A percentile compares a stretch with the other conserved stretches of the same genome.
These are phyloP conservation scores for Triops cancriformis DNA, from an alignment of 1,140 invertebrate species.

Conservation along the genomic window DNA sequence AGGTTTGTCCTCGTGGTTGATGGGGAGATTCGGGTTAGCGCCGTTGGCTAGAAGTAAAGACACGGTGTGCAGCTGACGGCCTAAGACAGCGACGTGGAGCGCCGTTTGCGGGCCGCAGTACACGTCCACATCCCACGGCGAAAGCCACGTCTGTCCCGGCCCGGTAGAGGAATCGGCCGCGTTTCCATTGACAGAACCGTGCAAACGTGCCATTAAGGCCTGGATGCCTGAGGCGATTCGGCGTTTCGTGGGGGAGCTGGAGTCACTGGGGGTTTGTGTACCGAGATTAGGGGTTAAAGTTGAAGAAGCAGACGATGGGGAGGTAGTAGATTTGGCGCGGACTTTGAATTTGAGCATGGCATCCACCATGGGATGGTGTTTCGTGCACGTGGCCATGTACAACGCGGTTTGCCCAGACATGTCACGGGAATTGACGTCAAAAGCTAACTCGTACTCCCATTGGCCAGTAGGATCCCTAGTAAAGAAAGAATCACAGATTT, in stretches of 20 bases:
- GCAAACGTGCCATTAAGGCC: constrained; percentile 72
- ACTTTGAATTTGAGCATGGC: constrained; percentile 64
- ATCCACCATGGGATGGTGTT: constrained; percentile 71
- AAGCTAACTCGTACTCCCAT: constrained; percentile 76
- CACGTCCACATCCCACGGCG: constrained; percentile 62
- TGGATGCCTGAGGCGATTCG: constrained; percentile 79
- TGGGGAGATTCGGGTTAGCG: constrained; percentile 58
- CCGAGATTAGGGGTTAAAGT: neutral
- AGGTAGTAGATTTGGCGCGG: constrained; percentile 42
- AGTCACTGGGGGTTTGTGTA: constrained; percentile 25
- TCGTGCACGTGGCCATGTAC: constrained; percentile 75
- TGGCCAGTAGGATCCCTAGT: constrained; percentile 58
- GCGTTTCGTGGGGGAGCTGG: constrained; percentile 53
- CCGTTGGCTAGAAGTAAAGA: constrained; percentile 55
- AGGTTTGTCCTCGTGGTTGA: constrained; percentile 15
- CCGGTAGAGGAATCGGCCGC: constrained; percentile 27
- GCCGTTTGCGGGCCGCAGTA: constrained; percentile 68
- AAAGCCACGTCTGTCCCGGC: constrained; percentile 46
- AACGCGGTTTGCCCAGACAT: constrained; percentile 79
- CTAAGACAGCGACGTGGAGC: constrained; percentile 66
- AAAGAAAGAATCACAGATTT: constrained; percentile 25
- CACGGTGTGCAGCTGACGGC: constrained; percentile 64
- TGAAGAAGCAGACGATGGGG: neutral
- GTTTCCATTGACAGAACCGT: constrained; percentile 33
- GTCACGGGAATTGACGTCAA: constrained; percentile 83